These are phyloP conservation scores for Agonopterix subpropinquella DNA, from an alignment of 2,888 invertebrate genomes.

Conservation along the genomic window DNA sequence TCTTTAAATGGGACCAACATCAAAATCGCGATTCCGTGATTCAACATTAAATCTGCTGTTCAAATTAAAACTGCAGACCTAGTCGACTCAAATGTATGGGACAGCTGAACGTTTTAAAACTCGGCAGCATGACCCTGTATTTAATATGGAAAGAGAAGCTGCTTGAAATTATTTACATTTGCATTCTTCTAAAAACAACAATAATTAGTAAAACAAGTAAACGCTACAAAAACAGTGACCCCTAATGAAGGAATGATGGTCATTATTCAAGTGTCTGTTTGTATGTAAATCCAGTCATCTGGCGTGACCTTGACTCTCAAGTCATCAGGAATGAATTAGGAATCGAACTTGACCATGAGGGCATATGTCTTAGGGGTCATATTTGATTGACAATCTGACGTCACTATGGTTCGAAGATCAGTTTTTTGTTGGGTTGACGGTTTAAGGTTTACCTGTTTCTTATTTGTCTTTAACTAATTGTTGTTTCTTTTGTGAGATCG, in stretches of 20 bases:
- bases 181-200: constrained; percentile 3
- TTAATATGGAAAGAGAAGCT: no score
- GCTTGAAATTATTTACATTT: no score
- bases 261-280: constrained; percentile 54
- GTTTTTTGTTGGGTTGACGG: constrained; percentile 12
- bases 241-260: constrained; percentile 43
- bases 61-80: no score
- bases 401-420: constrained; percentile 17
- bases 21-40: no score
- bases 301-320: constrained; percentile 37
- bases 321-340: constrained; percentile 62
- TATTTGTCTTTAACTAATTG: no score
- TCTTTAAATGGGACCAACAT: no score
- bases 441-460: background rate
- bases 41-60: no score
- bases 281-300: constrained; percentile 55
- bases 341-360: constrained; percentile 66
- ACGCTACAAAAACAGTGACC: constrained; percentile 52
- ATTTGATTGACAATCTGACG: constrained; percentile 49
- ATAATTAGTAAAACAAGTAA: constrained; percentile 19
- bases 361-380: constrained; percentile 38
- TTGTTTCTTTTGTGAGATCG: no score
- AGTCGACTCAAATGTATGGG: no score
- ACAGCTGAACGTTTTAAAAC: no score
- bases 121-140: no score